phyloP scores from a whole-genome alignment of 2,797 vertebrate species.

The Platalea minor region DNA sequence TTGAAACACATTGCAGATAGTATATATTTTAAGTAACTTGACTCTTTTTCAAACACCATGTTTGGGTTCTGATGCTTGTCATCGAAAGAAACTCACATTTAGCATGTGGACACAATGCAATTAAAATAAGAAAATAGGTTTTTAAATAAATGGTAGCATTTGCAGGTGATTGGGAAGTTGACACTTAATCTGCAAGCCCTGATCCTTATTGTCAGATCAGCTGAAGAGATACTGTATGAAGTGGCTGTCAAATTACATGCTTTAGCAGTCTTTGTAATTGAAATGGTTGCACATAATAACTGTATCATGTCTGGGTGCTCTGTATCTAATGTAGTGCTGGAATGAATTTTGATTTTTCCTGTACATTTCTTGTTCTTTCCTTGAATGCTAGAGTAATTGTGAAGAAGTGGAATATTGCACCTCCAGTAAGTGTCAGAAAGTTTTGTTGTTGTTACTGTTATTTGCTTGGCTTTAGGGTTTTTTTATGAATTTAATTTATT shows the following conservation, averaged over 20 bases:
- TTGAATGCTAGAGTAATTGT: neutral
- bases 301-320: conserved; percentile 37
- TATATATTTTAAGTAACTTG: neutral
- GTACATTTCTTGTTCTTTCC: neutral
- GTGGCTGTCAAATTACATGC: conserved; percentile 45
- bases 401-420: neutral
- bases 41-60: neutral
- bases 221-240: neutral
- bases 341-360: conserved; percentile 18
- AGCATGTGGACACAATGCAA: neutral
- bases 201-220: conserved; percentile 9
- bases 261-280: conserved; percentile 50
- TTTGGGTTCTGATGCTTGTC: neutral
- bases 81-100: neutral
- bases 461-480: neutral
- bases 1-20: neutral
- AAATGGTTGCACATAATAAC: conserved; percentile 37
- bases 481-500: neutral
- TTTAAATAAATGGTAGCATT: neutral
- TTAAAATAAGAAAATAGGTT: conserved; percentile 30
- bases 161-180: neutral
- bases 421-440: neutral
- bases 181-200: neutral
- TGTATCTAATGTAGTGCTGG: neutral
- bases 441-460: neutral